Evolutionary conservation across 2,113 vertebrate genomes (phyloP).

Genomic region (Hippocampus comes): DNA sequence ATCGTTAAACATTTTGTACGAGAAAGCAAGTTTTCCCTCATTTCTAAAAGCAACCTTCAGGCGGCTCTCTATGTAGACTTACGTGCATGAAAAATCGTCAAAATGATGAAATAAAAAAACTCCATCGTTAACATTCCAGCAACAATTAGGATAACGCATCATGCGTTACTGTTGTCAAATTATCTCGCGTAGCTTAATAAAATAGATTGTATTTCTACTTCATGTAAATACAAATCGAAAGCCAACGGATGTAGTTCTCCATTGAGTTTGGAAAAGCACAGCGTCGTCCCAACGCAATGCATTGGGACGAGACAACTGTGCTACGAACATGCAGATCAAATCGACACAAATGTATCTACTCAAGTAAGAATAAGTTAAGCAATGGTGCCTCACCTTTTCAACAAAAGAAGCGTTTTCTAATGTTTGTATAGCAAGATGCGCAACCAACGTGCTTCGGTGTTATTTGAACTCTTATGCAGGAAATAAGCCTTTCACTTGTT

Average conservation of each 20-base stretch:
- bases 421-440: background rate
- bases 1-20: too few relatives aligned
- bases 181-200: too few relatives aligned
- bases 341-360: background rate
- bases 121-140: too few relatives aligned
- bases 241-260: background rate
- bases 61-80: too few relatives aligned
- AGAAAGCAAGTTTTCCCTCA: too few relatives aligned
- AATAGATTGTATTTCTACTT: too few relatives aligned
- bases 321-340: background rate
- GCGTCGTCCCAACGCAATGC: background rate
- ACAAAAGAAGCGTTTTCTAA: too few relatives aligned
- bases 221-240: background rate
- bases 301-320: background rate
- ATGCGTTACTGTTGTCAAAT: too few relatives aligned
- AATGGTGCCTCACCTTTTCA: conserved; percentile 15
- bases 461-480: conserved; percentile 7
- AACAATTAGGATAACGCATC: too few relatives aligned
- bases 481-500: conserved; percentile 15
- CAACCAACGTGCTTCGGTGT: background rate
- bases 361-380: background rate
- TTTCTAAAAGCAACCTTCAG: too few relatives aligned
- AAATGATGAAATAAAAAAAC: too few relatives aligned
- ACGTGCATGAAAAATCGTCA: too few relatives aligned
- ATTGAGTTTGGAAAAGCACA: background rate